phyloP scores from a whole-genome alignment of 1,140 invertebrate genomes.

The Bicyclus anynana region DNA sequence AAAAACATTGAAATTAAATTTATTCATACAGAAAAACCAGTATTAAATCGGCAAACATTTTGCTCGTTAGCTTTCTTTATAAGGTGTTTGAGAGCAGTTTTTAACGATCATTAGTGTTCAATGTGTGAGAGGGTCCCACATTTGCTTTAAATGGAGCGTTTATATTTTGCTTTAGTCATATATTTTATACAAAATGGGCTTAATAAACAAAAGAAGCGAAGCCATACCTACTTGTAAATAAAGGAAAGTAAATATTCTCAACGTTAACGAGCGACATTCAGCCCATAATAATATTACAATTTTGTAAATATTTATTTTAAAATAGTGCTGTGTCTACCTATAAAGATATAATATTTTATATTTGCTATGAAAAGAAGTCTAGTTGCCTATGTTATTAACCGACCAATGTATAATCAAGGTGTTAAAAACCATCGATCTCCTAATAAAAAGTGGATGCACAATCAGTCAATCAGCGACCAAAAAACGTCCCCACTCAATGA shows the following conservation, averaged over 20 bases:
- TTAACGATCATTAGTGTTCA: conserved; percentile 5
- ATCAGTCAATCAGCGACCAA: too few relatives aligned
- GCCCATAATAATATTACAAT: neutral
- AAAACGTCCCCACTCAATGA: too few relatives aligned
- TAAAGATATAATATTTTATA: too few relatives aligned
- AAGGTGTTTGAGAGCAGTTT: conserved; percentile 7
- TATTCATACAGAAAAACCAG: conserved; percentile 1
- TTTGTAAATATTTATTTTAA: neutral
- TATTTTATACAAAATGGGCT: neutral
- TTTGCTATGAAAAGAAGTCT: too few relatives aligned
- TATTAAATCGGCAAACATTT: conserved; percentile 8
- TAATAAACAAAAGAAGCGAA: neutral
- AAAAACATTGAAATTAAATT: neutral
- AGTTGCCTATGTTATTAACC: too few relatives aligned
- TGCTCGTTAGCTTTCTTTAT: conserved; percentile 16
- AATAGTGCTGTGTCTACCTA: too few relatives aligned
- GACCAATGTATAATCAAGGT: too few relatives aligned
- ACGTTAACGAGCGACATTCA: neutral
- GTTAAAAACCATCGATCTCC: too few relatives aligned
- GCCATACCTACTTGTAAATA: too few relatives aligned
- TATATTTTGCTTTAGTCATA: neutral
- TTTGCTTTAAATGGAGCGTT: neutral
- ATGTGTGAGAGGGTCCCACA: conserved; percentile 3
- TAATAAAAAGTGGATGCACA: too few relatives aligned
- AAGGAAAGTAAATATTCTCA: neutral